These are phyloP conservation scores for Girardinus metallicus DNA, from an alignment of 2,797 vertebrate species.

Conservation along the genomic window DNA sequence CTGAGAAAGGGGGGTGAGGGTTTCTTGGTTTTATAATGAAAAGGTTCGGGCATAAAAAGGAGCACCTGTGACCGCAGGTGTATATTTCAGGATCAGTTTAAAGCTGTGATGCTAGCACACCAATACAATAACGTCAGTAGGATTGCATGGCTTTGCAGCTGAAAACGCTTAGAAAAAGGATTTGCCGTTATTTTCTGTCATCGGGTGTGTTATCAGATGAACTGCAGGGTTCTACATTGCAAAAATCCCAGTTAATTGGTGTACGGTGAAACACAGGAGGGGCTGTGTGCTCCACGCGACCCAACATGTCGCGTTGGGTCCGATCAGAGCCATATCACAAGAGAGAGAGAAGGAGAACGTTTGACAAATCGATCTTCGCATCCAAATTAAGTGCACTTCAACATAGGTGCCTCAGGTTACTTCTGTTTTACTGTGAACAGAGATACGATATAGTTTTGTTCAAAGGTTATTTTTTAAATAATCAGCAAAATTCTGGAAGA, in stretches of 20 bases:
- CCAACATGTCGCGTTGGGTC: conserved; percentile 47
- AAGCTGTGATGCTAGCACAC: conserved; percentile 76
- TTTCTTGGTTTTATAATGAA: conserved; percentile 47
- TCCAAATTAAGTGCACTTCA: conserved; percentile 87
- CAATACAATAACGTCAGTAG: conserved; percentile 62
- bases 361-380: conserved; percentile 69
- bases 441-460: conserved; percentile 72
- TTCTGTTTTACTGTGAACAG: conserved; percentile 71
- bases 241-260: conserved; percentile 42
- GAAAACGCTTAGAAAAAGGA: conserved; percentile 58
- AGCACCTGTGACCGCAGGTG: conserved; percentile 75
- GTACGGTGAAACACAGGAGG: conserved; percentile 57
- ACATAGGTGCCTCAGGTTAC: conserved; percentile 84
- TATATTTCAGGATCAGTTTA: conserved; percentile 67
- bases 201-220: conserved; percentile 65
- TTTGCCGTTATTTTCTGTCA: conserved; percentile 54
- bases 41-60: conserved; percentile 68
- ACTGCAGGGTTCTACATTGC: conserved; percentile 83
- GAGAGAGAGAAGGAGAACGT: conserved; percentile 52
- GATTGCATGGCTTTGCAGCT: conserved; percentile 77
- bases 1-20: conserved; percentile 43
- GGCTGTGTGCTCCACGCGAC: conserved; percentile 57
- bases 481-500: conserved; percentile 60
- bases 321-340: conserved; percentile 75
- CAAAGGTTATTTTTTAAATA: conserved; percentile 58